These are phyloP conservation scores for Boleophthalmus pectinirostris DNA, from an alignment of 2,113 vertebrate species.

Conservation along the genomic window DNA sequence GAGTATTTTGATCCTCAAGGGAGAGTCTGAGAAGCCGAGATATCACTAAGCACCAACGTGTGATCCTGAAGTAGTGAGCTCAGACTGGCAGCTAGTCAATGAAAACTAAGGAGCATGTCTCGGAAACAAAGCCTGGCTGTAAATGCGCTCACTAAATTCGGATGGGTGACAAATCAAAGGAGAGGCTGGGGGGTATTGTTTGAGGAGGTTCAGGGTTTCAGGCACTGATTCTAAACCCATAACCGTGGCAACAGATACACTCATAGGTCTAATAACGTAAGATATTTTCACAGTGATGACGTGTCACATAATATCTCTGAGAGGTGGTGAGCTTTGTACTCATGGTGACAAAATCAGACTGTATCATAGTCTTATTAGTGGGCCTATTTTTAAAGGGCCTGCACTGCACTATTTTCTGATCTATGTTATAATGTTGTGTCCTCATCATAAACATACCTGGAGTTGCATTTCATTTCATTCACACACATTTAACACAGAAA, in stretches of 20 bases:
- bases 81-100: slow-evolving; percentile 63
- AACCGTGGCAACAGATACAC: neutral
- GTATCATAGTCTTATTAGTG: neutral
- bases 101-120: slow-evolving; percentile 55
- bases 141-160: slow-evolving; percentile 44
- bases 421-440: neutral
- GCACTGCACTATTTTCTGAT: too few species aligned
- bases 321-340: neutral
- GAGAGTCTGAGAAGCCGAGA: slow-evolving; percentile 66
- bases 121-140: slow-evolving; percentile 47
- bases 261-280: neutral
- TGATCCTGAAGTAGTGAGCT: slow-evolving; percentile 64
- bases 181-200: neutral
- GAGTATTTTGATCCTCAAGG: slow-evolving; percentile 67
- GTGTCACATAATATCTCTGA: neutral
- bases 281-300: slow-evolving; percentile 3
- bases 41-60: slow-evolving; percentile 68
- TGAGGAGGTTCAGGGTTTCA: neutral
- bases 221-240: slow-evolving; percentile 2
- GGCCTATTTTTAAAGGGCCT: too few species aligned
- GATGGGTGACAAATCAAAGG: slow-evolving; percentile 12
- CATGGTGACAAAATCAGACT: neutral
- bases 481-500: too few species aligned
- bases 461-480: too few species aligned
- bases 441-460: too few species aligned